Percentiles rank a stretch among this genome's conserved stretches.
Evolutionary conservation across 2,797 vertebrate genomes (phyloP).

Genomic region (Enteromius treurensis): DNA sequence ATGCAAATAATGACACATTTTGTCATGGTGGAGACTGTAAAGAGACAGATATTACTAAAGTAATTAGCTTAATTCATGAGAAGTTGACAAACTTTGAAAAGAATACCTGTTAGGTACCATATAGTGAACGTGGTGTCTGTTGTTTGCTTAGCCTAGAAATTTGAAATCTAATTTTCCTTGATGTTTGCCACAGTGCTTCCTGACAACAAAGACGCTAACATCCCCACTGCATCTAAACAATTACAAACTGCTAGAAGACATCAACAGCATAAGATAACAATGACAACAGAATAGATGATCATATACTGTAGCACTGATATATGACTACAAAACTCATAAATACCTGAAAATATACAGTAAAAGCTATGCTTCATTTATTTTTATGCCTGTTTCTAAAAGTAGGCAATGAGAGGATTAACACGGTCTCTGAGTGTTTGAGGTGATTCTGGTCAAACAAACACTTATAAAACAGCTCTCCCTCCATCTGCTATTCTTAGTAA

Average conservation of each 20-base stretch:
- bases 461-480: constrained; percentile 35
- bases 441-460: constrained; percentile 30
- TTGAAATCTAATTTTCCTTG: constrained; percentile 11
- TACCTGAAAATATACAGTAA: neutral
- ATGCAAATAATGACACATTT: neutral
- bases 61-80: neutral
- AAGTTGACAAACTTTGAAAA: neutral
- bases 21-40: neutral
- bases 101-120: neutral
- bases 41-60: neutral
- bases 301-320: neutral
- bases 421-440: neutral
- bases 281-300: neutral
- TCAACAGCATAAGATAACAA: neutral
- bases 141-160: constrained; percentile 1
- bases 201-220: constrained; percentile 6
- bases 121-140: neutral
- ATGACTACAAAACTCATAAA: neutral
- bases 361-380: neutral
- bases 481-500: constrained; percentile 44
- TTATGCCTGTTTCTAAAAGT: neutral
- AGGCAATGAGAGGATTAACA: neutral
- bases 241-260: constrained; percentile 10
- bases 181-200: constrained; percentile 6
- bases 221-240: constrained; percentile 16